Evolutionary conservation across 2,888 invertebrate species (phyloP).

Genomic region (Hirtodrosophila cameraria): DNA sequence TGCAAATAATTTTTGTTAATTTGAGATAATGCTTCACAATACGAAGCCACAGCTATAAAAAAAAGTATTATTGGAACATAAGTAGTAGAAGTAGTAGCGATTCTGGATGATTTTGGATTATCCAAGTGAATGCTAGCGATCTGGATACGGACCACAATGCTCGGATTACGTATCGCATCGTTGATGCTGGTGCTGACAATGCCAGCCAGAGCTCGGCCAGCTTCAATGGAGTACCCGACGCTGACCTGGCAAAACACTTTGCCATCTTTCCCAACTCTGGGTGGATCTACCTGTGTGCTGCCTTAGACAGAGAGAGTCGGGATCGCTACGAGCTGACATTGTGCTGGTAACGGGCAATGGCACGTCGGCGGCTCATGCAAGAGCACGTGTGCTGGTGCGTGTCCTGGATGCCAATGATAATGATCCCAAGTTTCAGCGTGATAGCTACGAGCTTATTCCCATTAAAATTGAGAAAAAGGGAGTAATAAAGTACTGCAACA

Average conservation of each 20-base stretch:
- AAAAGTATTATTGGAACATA: too few relatives aligned
- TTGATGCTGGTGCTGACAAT: slow-evolving; percentile 74
- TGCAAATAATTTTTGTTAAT: too few relatives aligned
- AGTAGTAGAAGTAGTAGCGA: too few relatives aligned
- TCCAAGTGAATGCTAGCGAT: slow-evolving; percentile 95
- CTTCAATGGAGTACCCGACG: slow-evolving; percentile 56
- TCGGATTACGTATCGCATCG: slow-evolving; percentile 92
- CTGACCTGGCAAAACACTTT: slow-evolving; percentile 87
- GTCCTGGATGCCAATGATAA: slow-evolving; percentile 97
- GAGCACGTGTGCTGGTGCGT: slow-evolving; percentile 90
- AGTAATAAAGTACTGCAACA: too few relatives aligned
- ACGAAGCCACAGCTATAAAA: too few relatives aligned
- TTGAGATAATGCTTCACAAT: too few relatives aligned
- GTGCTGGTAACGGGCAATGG: slow-evolving; percentile 96
- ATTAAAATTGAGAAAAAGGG: too few relatives aligned
- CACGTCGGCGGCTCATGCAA: slow-evolving; percentile 92
- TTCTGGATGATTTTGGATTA: too few relatives aligned
- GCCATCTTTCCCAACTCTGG: slow-evolving; percentile 94
- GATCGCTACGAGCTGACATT: slow-evolving; percentile 90
- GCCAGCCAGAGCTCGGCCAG: slow-evolving; percentile 34
- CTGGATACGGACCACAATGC: slow-evolving; percentile 98
- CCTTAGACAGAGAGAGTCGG: slow-evolving; percentile 92
- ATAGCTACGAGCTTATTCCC: slow-evolving; percentile 91
- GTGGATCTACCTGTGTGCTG: slow-evolving; percentile 91
- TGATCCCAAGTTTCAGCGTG: slow-evolving; percentile 91